phyloP scores from a whole-genome alignment of 1,140 invertebrate species.

The Heliconius hewitsoni region DNA sequence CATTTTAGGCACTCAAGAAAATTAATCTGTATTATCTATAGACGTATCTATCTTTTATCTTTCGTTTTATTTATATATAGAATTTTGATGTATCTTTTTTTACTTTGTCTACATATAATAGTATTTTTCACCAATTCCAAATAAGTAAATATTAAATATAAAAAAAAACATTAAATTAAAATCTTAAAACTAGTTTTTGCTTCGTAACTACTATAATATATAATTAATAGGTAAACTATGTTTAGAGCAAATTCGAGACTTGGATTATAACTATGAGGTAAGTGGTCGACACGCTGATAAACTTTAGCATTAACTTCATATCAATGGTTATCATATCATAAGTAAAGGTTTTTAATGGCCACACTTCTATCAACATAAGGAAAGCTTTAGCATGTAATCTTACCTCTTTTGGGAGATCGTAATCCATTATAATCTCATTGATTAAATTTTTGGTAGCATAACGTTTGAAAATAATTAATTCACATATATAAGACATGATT shows the following conservation, averaged over 20 bases:
- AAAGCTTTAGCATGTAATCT: slow-evolving; percentile 62
- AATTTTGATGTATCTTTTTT: not conserved
- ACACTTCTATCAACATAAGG: slow-evolving; percentile 58
- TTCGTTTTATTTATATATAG: not conserved
- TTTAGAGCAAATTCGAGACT: slow-evolving; percentile 50
- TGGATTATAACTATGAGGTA: slow-evolving; percentile 66
- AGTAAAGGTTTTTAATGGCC: slow-evolving; percentile 51
- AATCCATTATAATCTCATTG: slow-evolving; percentile 64
- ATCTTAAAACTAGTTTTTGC: no score
- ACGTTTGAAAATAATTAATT: slow-evolving; percentile 46
- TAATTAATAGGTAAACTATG: no score
- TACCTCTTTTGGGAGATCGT: slow-evolving; percentile 50
- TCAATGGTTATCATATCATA: slow-evolving; percentile 64
- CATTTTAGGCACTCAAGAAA: not conserved
- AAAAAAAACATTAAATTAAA: no score
- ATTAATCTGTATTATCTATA: not conserved
- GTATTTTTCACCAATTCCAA: no score
- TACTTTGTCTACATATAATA: no score
- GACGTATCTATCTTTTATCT: not conserved
- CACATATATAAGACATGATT: slow-evolving; percentile 54
- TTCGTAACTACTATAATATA: no score
- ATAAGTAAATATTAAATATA: no score
- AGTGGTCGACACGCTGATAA: slow-evolving; percentile 58
- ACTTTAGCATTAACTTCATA: slow-evolving; percentile 59
- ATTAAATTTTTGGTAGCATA: slow-evolving; percentile 51